A percentile compares a stretch with the other conserved stretches of the same genome.
Conservation (phyloP, 1,140 invertebrate genomes). For the Trinorchestia longiramus region DNA sequence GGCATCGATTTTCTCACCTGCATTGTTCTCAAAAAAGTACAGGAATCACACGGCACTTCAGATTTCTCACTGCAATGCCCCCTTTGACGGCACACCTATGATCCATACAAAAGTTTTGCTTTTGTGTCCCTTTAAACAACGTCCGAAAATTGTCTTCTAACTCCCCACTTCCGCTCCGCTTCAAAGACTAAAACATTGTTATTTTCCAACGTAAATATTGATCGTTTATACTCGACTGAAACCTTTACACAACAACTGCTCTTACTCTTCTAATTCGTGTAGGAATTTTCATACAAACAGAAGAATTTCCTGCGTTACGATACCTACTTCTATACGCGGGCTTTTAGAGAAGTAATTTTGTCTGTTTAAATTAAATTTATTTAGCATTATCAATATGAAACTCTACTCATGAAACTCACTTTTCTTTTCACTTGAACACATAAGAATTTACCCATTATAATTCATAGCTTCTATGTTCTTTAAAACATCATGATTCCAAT, state of each 20-base stretch:
- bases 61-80: not conserved
- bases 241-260: not conserved
- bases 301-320: not conserved
- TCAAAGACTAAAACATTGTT: not conserved
- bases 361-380: not conserved
- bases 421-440: not conserved
- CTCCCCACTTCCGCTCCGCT: not conserved
- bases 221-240: not conserved
- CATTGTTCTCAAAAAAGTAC: not conserved
- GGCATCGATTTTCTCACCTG: not conserved
- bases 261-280: too few relatives aligned
- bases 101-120: not conserved
- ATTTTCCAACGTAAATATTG: not conserved
- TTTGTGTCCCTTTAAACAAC: not conserved
- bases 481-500: not conserved
- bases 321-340: not conserved
- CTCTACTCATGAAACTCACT: not conserved
- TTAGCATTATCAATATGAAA: not conserved
- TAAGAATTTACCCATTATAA: not conserved
- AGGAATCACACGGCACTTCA: not conserved
- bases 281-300: too few relatives aligned
- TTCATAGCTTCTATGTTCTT: not conserved
- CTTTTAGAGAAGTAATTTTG: not conserved
- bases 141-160: not conserved
- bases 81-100: not conserved